Evolutionary conservation across 2,113 vertebrate genomes (phyloP), one percentile per base, ranked within the genome.

Genomic region (Pica pica): DNA sequence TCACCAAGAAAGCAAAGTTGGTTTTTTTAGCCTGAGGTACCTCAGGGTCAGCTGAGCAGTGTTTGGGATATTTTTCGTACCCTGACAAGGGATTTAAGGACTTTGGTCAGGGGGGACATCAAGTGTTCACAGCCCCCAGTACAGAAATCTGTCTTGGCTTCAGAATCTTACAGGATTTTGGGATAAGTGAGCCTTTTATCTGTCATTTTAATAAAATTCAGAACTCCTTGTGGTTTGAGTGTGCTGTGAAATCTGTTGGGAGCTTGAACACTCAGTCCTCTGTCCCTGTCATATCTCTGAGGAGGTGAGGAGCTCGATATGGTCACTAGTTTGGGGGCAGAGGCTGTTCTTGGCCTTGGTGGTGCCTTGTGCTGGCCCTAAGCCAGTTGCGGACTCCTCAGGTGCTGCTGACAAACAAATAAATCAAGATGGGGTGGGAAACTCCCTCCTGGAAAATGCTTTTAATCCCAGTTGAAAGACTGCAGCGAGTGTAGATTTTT

Each of bases 231-330:
- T 33, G 63, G 27, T 53, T 71, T 47, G 44, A 71, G 52, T 5
- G 11, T 39, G 46, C 73, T 37, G 60, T 19, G 65, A 68, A 26
- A n/a, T 31, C n/a, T 21, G 15, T 7, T 74, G 39, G 37, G 50
- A 78, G 19, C 39, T 64, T 64, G 33, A 35, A 14, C 23, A 28
- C 44, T 11, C 6, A 10, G 11, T 44, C 11, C 21, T 24, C 31
- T 87, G 60, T 26, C 55, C 61, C 27, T 19, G 21, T 30, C 39
- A 3, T 2, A 1, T 14, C 49, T 22, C 1, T 46, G 39, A 27
- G 56, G 56, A 71, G 76, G 52, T 2, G 1, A 70, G 71, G 57
- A 47, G 53, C 69, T 55, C 0, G 0, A 0, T 30, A 8, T 1
- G n/a, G 42, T 35, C 8, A 0, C 57, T 47, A 4, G 2, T 42